Base-by-base conservation (phyloP, 2,888 invertebrate species). In the Microplitis manilae region DNA sequence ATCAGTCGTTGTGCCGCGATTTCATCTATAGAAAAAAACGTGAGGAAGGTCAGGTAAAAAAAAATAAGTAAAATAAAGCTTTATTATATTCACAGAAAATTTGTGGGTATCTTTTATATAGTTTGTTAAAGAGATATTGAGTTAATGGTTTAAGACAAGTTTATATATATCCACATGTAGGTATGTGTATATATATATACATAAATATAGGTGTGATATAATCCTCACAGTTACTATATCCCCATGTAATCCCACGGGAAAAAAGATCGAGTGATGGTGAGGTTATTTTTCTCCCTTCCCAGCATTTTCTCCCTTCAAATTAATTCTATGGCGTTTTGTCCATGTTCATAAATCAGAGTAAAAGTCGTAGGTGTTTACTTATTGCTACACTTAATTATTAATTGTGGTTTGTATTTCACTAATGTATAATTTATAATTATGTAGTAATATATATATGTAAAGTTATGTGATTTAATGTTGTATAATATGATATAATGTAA, bases 1-100 rank as follows among this genome's bases (percentile, higher is more conserved):
- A 4, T 30, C 2, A 30, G 4, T 20, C 1, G 2, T 4, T 30
- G 30, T 30, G 4, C 30, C 4, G 30, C 4, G 30, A 30, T 30
- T 30, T 30, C 30, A 30, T 30, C 30, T 77, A 76, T 74, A 77
- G 82, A 83, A 82, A 83, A 83, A 82, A 84, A 82, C 30, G 82
- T 84, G 84, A 85, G 84, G 83, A 83, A 84, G 85, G 84, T 85
- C 85, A 79, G 79, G 82, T 80, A 81, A 81, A 81, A 79, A 80
- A 84, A 81, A 79, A 81, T 83, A 83, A 84, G 81, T 83, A 81
- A 73, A 77, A 79, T 77, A 77, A 64, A 71, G 77, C 75, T 50
- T 50, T 50, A 50, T 50, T 50, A 50, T 50, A 50, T 50, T 64
- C 77, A 77, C 77, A 75, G 76, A 73, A 78, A 81, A 81, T 59